Conservation (phyloP, 2,113 vertebrate genomes). For the Muntiacus reevesi region DNA sequence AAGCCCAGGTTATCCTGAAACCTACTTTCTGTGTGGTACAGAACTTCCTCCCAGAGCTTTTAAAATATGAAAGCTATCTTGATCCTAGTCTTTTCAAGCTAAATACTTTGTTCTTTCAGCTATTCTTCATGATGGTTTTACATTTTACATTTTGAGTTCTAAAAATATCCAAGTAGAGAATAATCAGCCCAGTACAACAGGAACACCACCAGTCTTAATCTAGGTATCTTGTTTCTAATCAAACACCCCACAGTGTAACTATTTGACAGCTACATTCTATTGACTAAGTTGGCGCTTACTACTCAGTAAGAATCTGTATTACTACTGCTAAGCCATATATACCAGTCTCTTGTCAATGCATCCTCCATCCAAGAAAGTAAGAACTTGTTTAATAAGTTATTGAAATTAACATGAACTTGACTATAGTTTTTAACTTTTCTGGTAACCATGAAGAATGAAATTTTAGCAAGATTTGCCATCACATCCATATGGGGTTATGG, state of each 20-base stretch:
- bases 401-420: not conserved
- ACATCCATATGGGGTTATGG: not conserved
- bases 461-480: not conserved
- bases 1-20: not conserved
- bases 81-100: not conserved
- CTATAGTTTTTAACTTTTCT: not conserved
- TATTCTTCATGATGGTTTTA: not conserved
- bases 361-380: not conserved
- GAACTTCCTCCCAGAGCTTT: not conserved
- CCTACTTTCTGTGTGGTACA: not conserved
- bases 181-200: not conserved
- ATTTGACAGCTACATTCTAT: not conserved
- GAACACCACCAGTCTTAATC: not conserved
- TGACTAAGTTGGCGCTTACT: not conserved
- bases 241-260: not conserved
- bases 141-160: slow-evolving; percentile 19
- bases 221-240: not conserved
- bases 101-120: not conserved
- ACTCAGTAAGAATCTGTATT: not conserved
- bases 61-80: not conserved
- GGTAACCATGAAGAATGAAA: not conserved
- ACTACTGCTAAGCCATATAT: not conserved
- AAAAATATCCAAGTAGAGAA: not conserved
- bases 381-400: not conserved
- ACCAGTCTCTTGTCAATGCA: not conserved